These are phyloP conservation scores for Sorex maritimensis DNA, from an alignment of 2,797 vertebrate species.

Conservation along the genomic window DNA sequence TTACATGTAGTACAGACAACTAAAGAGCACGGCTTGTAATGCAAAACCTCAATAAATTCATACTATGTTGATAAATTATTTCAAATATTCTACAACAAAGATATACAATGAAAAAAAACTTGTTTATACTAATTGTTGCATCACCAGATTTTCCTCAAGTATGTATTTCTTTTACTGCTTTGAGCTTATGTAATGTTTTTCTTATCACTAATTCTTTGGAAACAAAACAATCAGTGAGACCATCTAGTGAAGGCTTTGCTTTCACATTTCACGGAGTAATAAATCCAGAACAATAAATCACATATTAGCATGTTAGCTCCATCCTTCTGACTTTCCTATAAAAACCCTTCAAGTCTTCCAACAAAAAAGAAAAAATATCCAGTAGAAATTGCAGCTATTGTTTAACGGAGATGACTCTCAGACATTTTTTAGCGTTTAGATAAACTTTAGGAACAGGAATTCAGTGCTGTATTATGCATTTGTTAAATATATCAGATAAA, in stretches of 20 bases:
- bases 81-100: slow-evolving; percentile 57
- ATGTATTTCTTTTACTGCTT: slow-evolving; percentile 53
- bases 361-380: slow-evolving; percentile 69
- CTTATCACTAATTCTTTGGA: slow-evolving; percentile 57
- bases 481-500: slow-evolving; percentile 52
- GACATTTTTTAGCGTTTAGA: slow-evolving; percentile 69
- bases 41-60: slow-evolving; percentile 16
- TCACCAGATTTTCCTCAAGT: slow-evolving; percentile 25
- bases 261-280: slow-evolving; percentile 80
- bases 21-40: background rate
- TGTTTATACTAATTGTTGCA: background rate
- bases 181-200: slow-evolving; percentile 61
- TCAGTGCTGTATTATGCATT: slow-evolving; percentile 65
- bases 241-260: slow-evolving; percentile 72
- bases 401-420: slow-evolving; percentile 71
- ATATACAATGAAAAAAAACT: slow-evolving; percentile 45
- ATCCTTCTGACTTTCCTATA: slow-evolving; percentile 62
- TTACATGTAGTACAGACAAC: background rate
- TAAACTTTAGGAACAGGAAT: slow-evolving; percentile 81
- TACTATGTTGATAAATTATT: slow-evolving; percentile 2
- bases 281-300: slow-evolving; percentile 76
- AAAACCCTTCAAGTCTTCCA: slow-evolving; percentile 49
- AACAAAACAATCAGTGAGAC: slow-evolving; percentile 80
- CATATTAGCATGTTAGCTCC: slow-evolving; percentile 64
- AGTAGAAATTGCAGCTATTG: slow-evolving; percentile 75